Conservation (phyloP, 2,113 vertebrate species). For the Fulmarus glacialis region DNA sequence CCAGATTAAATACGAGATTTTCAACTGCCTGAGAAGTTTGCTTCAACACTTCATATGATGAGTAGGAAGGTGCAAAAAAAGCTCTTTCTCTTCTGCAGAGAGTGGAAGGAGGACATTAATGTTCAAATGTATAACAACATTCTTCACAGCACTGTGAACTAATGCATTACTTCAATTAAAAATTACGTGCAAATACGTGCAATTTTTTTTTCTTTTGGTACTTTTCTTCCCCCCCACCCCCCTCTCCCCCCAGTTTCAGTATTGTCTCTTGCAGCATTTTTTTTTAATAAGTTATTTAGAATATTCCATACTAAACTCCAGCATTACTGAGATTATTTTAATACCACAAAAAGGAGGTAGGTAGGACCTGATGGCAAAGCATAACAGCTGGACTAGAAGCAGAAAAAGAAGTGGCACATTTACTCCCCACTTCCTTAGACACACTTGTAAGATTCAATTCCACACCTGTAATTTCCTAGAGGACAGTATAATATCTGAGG, state of each 20-base stretch:
- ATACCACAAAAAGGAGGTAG: background rate
- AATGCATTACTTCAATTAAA: background rate
- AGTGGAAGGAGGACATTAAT: slow-evolving; percentile 13
- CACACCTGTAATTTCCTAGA: background rate
- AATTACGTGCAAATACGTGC: background rate
- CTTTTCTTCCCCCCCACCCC: rapidly evolving
- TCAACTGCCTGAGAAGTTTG: background rate
- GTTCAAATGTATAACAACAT: background rate
- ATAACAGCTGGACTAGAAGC: background rate
- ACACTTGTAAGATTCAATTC: background rate
- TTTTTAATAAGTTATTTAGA: background rate
- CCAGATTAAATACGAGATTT: background rate
- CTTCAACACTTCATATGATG: slow-evolving; percentile 34
- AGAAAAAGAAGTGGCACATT: background rate
- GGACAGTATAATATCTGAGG: background rate
- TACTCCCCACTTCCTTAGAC: background rate
- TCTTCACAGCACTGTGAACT: background rate
- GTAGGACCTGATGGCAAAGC: background rate
- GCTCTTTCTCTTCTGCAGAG: background rate
- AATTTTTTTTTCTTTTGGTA: background rate
- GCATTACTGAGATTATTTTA: background rate
- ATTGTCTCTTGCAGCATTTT: background rate
- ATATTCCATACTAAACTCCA: background rate
- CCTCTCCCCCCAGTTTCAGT: rapidly evolving
- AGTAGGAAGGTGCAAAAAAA: slow-evolving; percentile 62